A percentile compares a stretch with the other conserved stretches of the same genome.
These are phyloP conservation scores for Halocynthia aurantium DNA, from an alignment of 23 tunicate species.

Conservation along the genomic window DNA sequence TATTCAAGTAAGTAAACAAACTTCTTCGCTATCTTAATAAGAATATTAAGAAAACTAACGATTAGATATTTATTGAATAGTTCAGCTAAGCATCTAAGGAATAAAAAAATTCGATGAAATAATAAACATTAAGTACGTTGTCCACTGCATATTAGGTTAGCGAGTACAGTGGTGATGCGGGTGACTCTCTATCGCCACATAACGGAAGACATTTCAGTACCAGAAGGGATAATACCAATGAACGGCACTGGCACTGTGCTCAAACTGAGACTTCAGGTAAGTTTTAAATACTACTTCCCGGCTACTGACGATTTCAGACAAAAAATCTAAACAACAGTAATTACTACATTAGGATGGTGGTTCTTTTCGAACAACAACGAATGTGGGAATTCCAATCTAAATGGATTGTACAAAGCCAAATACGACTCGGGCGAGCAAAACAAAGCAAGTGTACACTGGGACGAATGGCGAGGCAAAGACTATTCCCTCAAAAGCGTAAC, in stretches of 20 bases:
- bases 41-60: no score
- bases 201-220: conserved; percentile 42
- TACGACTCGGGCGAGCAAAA: background rate
- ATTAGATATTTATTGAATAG: no score
- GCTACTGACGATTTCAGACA: background rate
- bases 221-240: background rate
- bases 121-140: no score
- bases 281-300: background rate
- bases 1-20: conserved; percentile 30
- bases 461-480: conserved; percentile 52
- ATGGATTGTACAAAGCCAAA: conserved; percentile 43
- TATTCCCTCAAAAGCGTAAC: conserved; percentile 48
- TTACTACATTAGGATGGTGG: conserved; percentile 79
- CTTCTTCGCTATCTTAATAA: no score
- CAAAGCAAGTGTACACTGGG: conserved; percentile 21
- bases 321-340: background rate
- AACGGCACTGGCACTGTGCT: background rate
- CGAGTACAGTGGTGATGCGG: conserved; percentile 65
- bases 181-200: conserved; percentile 38
- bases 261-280: background rate
- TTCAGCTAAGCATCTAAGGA: no score
- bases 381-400: conserved; percentile 85
- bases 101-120: no score
- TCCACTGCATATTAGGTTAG: conserved; percentile 28
- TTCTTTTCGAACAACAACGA: conserved; percentile 24